Conservation (phyloP, 2,797 vertebrate genomes). For the Melanitta fusca region DNA sequence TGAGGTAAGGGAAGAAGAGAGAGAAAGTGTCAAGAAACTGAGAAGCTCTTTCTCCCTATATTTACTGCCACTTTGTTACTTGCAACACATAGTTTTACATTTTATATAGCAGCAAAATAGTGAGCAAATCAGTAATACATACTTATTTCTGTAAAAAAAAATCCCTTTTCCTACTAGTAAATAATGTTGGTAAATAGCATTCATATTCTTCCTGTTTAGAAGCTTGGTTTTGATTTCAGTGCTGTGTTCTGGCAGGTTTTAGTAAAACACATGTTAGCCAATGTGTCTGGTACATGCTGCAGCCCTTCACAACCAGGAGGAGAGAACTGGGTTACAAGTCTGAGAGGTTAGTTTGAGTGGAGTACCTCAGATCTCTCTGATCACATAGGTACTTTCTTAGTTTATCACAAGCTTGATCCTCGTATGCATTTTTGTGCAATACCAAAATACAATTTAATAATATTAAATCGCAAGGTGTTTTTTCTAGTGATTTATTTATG, state of each 20-base stretch:
- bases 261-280: background rate
- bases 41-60: background rate
- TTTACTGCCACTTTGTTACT: background rate
- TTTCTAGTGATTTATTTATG: background rate
- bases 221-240: background rate
- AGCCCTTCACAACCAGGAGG: background rate
- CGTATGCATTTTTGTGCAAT: fast-evolving
- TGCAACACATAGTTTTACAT: background rate
- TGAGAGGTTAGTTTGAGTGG: background rate
- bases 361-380: background rate
- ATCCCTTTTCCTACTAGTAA: background rate
- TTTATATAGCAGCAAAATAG: background rate
- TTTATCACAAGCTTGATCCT: background rate
- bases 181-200: background rate
- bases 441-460: background rate
- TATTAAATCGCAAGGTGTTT: background rate
- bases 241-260: background rate
- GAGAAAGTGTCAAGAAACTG: background rate
- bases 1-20: background rate
- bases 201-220: background rate
- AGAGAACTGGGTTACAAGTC: background rate
- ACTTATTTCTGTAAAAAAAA: background rate
- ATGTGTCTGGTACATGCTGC: background rate
- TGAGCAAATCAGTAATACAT: background rate
- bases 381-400: background rate